Evolutionary conservation across 2,888 invertebrate species (phyloP).

Genomic region (Volucella bombylans): DNA sequence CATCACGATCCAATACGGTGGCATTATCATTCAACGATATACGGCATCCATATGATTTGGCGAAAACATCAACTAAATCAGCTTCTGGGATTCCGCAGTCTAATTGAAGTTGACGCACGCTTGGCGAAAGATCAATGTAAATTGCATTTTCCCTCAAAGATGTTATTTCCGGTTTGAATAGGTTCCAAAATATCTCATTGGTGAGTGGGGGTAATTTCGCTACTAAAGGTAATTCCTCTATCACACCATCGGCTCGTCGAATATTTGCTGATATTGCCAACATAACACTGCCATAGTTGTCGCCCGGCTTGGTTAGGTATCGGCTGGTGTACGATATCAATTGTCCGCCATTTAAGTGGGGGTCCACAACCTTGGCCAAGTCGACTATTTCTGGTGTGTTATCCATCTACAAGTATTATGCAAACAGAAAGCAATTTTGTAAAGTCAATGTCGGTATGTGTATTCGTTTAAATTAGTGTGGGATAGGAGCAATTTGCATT

Average conservation of each 20-base stretch:
- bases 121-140: conserved; percentile 83
- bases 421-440: background rate
- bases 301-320: conserved; percentile 84
- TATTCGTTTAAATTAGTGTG: no score
- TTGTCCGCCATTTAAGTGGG: conserved; percentile 77
- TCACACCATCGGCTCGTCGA: conserved; percentile 75
- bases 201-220: conserved; percentile 84
- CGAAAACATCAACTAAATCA: conserved; percentile 83
- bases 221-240: conserved; percentile 83
- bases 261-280: conserved; percentile 81
- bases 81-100: conserved; percentile 82
- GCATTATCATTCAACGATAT: conserved; percentile 80
- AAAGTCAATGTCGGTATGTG: background rate
- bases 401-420: conserved; percentile 37
- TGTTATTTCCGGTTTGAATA: conserved; percentile 84
- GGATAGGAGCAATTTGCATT: no score
- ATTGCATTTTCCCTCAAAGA: conserved; percentile 85
- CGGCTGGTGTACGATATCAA: conserved; percentile 81
- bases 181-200: conserved; percentile 83
- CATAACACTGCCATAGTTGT: conserved; percentile 86
- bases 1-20: conserved; percentile 84
- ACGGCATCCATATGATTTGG: conserved; percentile 84
- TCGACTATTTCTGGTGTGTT: conserved; percentile 77
- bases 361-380: conserved; percentile 77
- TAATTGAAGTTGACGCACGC: conserved; percentile 83